Evolutionary conservation across 2,797 vertebrate genomes (phyloP).

Genomic region (Distichodus sexfasciatus): DNA sequence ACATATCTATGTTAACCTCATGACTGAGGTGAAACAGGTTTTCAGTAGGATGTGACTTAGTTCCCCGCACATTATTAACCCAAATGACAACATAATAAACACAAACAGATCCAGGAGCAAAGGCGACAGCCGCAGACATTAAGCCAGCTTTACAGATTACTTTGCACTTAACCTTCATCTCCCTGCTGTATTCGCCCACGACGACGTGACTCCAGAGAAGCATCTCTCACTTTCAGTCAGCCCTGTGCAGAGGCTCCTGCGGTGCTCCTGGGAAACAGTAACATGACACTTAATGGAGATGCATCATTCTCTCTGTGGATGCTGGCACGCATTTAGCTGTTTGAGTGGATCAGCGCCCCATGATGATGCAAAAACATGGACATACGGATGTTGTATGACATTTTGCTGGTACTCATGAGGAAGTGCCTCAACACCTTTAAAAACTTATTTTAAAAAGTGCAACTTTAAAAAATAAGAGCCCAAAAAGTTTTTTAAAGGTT

Average conservation of each 20-base stretch:
- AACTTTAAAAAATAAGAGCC: too few relatives aligned
- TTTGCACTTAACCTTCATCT: slow-evolving; percentile 22
- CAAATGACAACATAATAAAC: neutral
- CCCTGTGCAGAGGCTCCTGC: neutral
- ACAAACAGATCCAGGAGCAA: neutral
- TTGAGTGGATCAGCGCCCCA: too few relatives aligned
- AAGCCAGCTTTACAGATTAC: slow-evolving; percentile 6
- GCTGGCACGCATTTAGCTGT: too few relatives aligned
- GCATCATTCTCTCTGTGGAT: too few relatives aligned
- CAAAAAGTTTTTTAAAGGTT: too few relatives aligned
- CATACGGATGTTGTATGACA: too few relatives aligned
- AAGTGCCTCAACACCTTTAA: too few relatives aligned
- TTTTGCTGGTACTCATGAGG: too few relatives aligned
- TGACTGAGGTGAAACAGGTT: neutral
- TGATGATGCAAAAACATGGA: too few relatives aligned
- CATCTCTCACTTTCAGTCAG: slow-evolving; percentile 1
- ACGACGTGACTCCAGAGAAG: neutral
- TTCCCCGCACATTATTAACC: neutral
- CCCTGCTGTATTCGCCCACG: slow-evolving; percentile 14
- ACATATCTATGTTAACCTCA: neutral
- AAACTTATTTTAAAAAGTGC: too few relatives aligned
- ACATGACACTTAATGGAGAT: slow-evolving; percentile 17
- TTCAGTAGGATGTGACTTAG: neutral
- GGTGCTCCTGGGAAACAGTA: slow-evolving; percentile 13
- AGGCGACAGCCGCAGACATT: slow-evolving; percentile 9